Base-by-base conservation (phyloP, 1,140 invertebrate genomes). In the Drosophila mauritiana region DNA sequence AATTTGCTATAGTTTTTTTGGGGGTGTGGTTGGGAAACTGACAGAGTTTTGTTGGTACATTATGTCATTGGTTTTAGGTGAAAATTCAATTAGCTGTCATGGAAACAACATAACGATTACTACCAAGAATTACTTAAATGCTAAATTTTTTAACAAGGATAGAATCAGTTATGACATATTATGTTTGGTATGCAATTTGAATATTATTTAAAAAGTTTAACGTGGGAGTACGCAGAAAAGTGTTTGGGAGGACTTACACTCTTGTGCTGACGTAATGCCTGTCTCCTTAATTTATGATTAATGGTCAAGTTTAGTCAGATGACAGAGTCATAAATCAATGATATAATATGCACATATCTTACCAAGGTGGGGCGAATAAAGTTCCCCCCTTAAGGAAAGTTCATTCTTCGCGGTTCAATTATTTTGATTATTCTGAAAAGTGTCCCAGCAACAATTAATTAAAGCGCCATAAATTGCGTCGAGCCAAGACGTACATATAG, bases 401-500 rank as follows among this genome's bases (percentile, higher is more conserved):
- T 72, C 68, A 72, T 57, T 48, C 43, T 17, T 13, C 31, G 43
- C 49, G 59, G 49, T 58, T 65, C 42, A 56, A 48, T 40, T 70
- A 68, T 76, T 68, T 25, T 53, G 39, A 70, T 56, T 70, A 67
- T 76, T 58, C 61, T 49, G 59, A 48, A 75, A 67, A 51, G 52
- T 57, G 64, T 72, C 53, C 58, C 62, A 59, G 20, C 46, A 61
- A 68, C 68, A 83, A 88, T 89, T 86, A 86, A 88, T 86, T 83
- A 68, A 83, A 67, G 83, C 58, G 37, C 42, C 69, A 83, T 83
- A 85, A 82, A 72, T 73, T 76, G 73, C 51, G 49, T 22, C 36
- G 55, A 34, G 45, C 53, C 69, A 73, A 68, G 63, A 46, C 58
- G 57, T 54, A 79, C 46, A 25, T 27, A 49, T 15, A 59, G 59